phyloP scores from a whole-genome alignment of 2,797 vertebrate species.

The Perodicticus potto region DNA sequence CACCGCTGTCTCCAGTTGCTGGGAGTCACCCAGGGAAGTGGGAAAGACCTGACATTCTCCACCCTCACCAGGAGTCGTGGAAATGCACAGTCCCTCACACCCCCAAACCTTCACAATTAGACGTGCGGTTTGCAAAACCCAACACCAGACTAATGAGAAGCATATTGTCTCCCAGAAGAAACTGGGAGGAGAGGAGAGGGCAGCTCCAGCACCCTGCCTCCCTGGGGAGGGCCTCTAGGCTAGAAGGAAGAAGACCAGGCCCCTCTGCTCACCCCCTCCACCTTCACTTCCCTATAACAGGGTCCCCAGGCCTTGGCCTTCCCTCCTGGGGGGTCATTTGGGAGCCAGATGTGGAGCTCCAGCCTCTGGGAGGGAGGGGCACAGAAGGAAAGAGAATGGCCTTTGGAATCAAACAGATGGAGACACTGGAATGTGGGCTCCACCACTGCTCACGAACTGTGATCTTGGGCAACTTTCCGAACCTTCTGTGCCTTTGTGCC shows the following conservation, averaged over 20 bases:
- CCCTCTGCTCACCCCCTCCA: background rate
- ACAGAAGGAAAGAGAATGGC: constrained; percentile 16
- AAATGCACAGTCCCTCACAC: constrained; percentile 86
- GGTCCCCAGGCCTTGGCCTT: constrained; percentile 55
- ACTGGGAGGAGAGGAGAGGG: constrained; percentile 44
- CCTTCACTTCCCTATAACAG: background rate
- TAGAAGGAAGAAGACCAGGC: background rate
- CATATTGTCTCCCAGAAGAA: constrained; percentile 86
- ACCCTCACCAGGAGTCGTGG: constrained; percentile 83
- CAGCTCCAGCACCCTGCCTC: constrained; percentile 7
- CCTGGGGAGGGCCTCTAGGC: constrained; percentile 52
- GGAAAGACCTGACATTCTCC: constrained; percentile 79
- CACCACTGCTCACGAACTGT: background rate
- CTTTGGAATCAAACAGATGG: constrained; percentile 62
- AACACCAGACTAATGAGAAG: constrained; percentile 87
- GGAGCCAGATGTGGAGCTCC: constrained; percentile 78
- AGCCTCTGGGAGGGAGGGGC: constrained; percentile 13
- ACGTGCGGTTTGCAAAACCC: constrained; percentile 87
- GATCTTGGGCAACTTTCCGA: background rate
- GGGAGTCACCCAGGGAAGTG: constrained; percentile 83
- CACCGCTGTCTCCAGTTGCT: constrained; percentile 66
- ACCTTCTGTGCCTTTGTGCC: background rate
- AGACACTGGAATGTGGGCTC: background rate
- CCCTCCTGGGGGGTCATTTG: constrained; percentile 77
- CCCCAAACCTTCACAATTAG: constrained; percentile 87